Evolutionary conservation across 2,113 vertebrate species (phyloP), one percentile per base, ranked within the genome.

Genomic region (Anolis carolinensis): DNA sequence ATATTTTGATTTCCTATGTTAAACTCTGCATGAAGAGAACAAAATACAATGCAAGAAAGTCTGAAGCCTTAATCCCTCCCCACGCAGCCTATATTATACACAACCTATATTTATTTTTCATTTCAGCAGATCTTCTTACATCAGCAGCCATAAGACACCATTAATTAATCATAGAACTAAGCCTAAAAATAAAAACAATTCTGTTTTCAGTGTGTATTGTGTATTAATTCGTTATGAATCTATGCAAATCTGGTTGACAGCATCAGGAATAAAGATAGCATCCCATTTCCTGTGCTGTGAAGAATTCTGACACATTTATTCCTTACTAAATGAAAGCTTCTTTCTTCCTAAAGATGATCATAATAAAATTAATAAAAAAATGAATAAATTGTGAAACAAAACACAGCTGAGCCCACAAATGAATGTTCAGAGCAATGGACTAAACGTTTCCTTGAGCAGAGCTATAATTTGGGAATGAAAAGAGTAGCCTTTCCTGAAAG

Each of bases 91-190:
- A 71, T 85, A 30, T n/a, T 85, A 63, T 39, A 30, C 21, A 30
- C 25, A 14, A 55, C 30, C 32, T 85, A 70, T 36, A 73, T 83
- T 59, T 73, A 7, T 39, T 83, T 73, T 11, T 13, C 16, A 11
- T 59, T 78, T 78, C 65, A 48, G 32, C 14, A 70, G 67, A 44
- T 44, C 39, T 78, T 70, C 59, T 77, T 77, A 27, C 75, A 70
- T 78, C 75, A 79, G 44, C n/a, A 85, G 25, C 63, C 75, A 79
- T 67, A 79, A 14, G 50, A 75, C 32, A 70, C 39, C 63, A 79
- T 70, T 78, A 85, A 85, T 85, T 85, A 85, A 85, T 78, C 63
- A 78, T 36, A 84, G 62, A 36, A 23, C 4, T 48, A 67, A 70
- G n/a, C 14, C 63, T 34, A 27, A 67, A 76, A 77, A 77, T 36